Conservation (phyloP, 2,888 invertebrate species). For the Dicyrtomina minuta region DNA sequence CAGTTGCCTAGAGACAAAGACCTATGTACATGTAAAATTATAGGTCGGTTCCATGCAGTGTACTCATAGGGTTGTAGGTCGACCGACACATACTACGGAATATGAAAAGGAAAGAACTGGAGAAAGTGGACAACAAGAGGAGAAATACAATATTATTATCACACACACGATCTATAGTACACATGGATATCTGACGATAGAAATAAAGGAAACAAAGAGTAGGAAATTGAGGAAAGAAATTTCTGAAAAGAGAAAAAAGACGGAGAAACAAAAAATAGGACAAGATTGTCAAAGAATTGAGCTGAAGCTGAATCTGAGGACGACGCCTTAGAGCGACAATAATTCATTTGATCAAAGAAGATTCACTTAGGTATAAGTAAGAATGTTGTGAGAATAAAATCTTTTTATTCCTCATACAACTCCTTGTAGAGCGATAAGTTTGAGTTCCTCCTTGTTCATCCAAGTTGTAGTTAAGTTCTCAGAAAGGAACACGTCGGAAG, state of each 20-base stretch:
- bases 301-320: constrained; percentile 1
- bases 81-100: too few relatives aligned
- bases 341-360: constrained; percentile 30
- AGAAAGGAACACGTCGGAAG: too few relatives aligned
- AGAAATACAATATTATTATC: background rate
- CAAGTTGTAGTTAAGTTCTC: too few relatives aligned
- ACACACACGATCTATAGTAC: too few relatives aligned
- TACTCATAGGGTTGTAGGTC: too few relatives aligned
- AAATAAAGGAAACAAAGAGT: background rate
- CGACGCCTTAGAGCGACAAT: constrained; percentile 17
- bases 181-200: too few relatives aligned
- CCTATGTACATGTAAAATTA: too few relatives aligned
- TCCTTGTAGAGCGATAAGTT: too few relatives aligned
- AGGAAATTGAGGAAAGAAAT: background rate
- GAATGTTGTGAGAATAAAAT: constrained; percentile 6
- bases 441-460: too few relatives aligned
- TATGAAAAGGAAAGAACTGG: background rate
- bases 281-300: background rate
- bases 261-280: constrained; percentile 3
- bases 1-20: too few relatives aligned
- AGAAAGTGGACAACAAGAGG: background rate
- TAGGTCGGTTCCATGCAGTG: too few relatives aligned
- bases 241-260: background rate
- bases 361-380: constrained; percentile 23
- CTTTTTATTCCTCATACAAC: background rate